Conservation (phyloP, 1,140 invertebrate species). For the Scylla paramamosain region DNA sequence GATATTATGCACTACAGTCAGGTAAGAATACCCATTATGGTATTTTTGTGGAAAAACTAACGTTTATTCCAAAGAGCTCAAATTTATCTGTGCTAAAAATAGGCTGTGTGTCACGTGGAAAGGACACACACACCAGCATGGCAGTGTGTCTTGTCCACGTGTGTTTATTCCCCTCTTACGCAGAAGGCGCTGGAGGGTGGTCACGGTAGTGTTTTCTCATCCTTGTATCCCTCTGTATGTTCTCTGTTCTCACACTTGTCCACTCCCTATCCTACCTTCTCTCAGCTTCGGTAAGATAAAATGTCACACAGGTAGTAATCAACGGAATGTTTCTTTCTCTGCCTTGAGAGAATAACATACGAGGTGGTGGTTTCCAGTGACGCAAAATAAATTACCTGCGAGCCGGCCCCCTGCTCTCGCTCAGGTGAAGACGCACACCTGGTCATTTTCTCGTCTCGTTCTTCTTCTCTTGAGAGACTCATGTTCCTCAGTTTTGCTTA, state of each 20-base stretch:
- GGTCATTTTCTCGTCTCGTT: background rate
- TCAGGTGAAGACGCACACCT: background rate
- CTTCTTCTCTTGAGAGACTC: background rate
- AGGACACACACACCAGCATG: too few relatives aligned
- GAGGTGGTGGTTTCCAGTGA: background rate
- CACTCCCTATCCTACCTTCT: background rate
- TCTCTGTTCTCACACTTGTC: background rate
- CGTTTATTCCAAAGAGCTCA: too few relatives aligned
- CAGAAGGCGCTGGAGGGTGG: too few relatives aligned
- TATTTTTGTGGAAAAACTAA: too few relatives aligned
- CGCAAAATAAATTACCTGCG: background rate
- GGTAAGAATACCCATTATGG: too few relatives aligned
- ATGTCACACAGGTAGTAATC: background rate
- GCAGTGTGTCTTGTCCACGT: too few relatives aligned
- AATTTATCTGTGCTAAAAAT: too few relatives aligned
- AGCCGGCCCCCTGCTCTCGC: background rate
- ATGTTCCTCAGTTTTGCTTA: background rate
- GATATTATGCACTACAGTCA: too few relatives aligned
- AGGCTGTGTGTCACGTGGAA: too few relatives aligned
- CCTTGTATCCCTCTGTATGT: too few relatives aligned
- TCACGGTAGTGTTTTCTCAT: too few relatives aligned
- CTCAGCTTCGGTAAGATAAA: background rate
- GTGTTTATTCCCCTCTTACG: too few relatives aligned
- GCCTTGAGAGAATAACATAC: constrained; percentile 4
- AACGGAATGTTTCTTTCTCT: background rate